Evolutionary conservation across 2,113 vertebrate genomes (phyloP).

Genomic region (Lathamus discolor): DNA sequence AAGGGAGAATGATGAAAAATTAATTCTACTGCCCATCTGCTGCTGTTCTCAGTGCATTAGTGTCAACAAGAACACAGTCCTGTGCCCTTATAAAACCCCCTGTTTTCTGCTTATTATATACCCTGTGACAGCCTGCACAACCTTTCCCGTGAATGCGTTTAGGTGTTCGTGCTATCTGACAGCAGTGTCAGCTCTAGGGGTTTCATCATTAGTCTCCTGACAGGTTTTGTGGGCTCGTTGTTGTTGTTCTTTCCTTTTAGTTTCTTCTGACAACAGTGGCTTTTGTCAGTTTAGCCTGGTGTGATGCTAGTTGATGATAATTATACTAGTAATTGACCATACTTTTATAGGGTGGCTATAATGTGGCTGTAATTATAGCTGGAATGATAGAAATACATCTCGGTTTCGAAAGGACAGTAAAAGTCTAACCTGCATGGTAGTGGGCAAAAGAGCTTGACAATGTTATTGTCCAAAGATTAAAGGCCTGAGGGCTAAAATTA

Average conservation of each 20-base stretch:
- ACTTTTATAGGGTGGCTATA: not conserved
- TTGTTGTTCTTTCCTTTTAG: not conserved
- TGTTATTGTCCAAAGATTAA: conserved; percentile 1
- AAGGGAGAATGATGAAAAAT: not conserved
- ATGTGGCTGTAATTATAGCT: conserved; percentile 21
- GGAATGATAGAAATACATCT: not conserved
- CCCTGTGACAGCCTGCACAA: not conserved
- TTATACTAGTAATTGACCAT: not conserved
- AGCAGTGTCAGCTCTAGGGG: not conserved
- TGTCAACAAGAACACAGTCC: not conserved
- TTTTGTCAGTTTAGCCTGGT: conserved; percentile 30
- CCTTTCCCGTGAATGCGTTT: not conserved
- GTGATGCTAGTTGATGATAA: conserved; percentile 22
- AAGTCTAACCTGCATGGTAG: not conserved
- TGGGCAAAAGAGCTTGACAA: not conserved
- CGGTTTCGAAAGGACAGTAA: not conserved
- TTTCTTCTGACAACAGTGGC: not conserved
- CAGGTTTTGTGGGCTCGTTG: not conserved
- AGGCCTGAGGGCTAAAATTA: conserved; percentile 45
- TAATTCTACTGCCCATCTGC: not conserved
- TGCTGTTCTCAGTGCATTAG: not conserved
- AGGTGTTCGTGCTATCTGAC: not conserved
- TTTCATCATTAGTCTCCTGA: conserved; percentile 15
- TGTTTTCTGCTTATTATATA: not conserved
- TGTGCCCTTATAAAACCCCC: not conserved